Percentiles rank a stretch among this genome's conserved stretches.
Evolutionary conservation across 2,888 invertebrate genomes (phyloP).

Genomic region (Lordiphosa andalusiaca): DNA sequence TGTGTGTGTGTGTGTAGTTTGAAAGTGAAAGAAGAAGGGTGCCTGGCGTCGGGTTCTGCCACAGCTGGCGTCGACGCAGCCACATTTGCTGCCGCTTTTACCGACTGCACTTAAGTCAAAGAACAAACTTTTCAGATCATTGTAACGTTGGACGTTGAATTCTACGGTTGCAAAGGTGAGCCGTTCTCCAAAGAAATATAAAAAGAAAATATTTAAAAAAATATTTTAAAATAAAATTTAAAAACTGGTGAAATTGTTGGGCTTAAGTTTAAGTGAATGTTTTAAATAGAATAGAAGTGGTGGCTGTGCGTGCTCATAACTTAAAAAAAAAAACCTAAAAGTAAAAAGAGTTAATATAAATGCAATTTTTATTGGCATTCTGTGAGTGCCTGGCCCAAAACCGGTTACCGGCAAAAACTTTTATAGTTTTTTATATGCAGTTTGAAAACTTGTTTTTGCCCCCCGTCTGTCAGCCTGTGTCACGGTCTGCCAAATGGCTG

Average conservation of each 20-base stretch:
- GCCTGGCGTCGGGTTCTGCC: slow-evolving; percentile 22
- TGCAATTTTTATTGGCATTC: slow-evolving; percentile 14
- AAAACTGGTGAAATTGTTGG: slow-evolving; percentile 19
- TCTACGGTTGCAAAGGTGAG: slow-evolving; percentile 80
- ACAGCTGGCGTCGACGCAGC: slow-evolving; percentile 28
- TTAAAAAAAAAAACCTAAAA: too few species aligned
- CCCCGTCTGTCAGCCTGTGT: slow-evolving; percentile 5
- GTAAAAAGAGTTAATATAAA: too few species aligned
- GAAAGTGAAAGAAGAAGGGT: slow-evolving; percentile 69
- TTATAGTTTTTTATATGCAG: slow-evolving; percentile 35
- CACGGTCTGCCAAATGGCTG: slow-evolving; percentile 27
- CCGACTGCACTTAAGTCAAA: slow-evolving; percentile 51
- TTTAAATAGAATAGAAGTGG: background rate
- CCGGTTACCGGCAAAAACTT: slow-evolving; percentile 67
- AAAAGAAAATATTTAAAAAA: slow-evolving; percentile 25
- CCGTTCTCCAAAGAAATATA: slow-evolving; percentile 57
- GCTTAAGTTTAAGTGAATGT: background rate
- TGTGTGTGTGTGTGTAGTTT: slow-evolving; percentile 43
- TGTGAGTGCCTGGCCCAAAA: slow-evolving; percentile 34
- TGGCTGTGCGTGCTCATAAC: too few species aligned
- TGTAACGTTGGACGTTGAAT: slow-evolving; percentile 81
- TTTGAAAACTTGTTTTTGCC: slow-evolving; percentile 38
- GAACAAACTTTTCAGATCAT: slow-evolving; percentile 79
- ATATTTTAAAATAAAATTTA: slow-evolving; percentile 33
- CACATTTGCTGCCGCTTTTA: slow-evolving; percentile 13